Percentiles rank a stretch among this genome's conserved stretches.
These are phyloP conservation scores for Amiota minor DNA, from an alignment of 2,888 invertebrate species.

Conservation along the genomic window DNA sequence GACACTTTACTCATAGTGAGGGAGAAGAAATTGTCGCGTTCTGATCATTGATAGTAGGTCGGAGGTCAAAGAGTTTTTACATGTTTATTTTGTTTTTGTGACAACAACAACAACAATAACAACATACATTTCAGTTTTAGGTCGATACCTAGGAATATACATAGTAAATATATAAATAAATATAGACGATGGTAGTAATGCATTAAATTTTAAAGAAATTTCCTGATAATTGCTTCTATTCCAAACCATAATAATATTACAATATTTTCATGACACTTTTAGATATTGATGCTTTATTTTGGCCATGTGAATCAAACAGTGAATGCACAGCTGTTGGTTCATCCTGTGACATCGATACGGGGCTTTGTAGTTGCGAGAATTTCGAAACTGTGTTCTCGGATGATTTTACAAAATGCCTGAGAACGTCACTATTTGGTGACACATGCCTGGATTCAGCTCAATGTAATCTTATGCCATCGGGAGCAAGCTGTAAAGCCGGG, in stretches of 20 bases:
- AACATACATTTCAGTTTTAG: too few species aligned
- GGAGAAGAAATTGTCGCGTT: too few species aligned
- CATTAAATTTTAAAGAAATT: slow-evolving; percentile 26
- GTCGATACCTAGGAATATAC: too few species aligned
- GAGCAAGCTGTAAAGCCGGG: slow-evolving; percentile 72
- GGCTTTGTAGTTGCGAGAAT: slow-evolving; percentile 63
- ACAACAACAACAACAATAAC: too few species aligned
- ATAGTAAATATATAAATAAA: too few species aligned
- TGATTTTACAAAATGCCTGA: slow-evolving; percentile 69
- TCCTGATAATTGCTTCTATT: too few species aligned
- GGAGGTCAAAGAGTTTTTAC: too few species aligned
- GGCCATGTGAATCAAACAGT: slow-evolving; percentile 69
- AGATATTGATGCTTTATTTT: slow-evolving; percentile 53
- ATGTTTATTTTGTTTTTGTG: too few species aligned
- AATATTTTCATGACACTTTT: neutral
- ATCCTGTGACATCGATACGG: slow-evolving; percentile 59
- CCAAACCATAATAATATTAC: too few species aligned
- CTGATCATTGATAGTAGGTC: too few species aligned
- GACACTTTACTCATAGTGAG: too few species aligned
- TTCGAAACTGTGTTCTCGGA: slow-evolving; percentile 68
- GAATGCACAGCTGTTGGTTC: slow-evolving; percentile 69
- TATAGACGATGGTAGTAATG: too few species aligned
- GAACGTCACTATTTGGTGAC: slow-evolving; percentile 71
- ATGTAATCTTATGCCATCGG: slow-evolving; percentile 74
- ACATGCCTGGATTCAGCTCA: slow-evolving; percentile 71